Evolutionary conservation across 2,113 vertebrate genomes (phyloP).

Genomic region (Pholis gunnellus): DNA sequence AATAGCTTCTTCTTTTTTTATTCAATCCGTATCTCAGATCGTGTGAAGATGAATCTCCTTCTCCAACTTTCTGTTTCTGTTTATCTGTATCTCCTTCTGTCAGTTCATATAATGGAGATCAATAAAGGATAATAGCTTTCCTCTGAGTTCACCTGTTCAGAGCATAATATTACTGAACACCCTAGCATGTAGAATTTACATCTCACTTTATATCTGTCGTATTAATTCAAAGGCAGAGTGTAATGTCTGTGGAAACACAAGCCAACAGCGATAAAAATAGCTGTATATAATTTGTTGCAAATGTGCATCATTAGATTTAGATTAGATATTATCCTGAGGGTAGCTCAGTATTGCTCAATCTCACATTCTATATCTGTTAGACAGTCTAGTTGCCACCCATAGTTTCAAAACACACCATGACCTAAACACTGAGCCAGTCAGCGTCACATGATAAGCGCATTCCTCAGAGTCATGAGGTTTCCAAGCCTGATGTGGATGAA

Average conservation of each 20-base stretch:
- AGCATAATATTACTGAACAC: constrained; percentile 35
- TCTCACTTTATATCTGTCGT: constrained; percentile 33
- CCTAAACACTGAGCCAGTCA: constrained; percentile 7
- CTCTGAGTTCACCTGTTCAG: constrained; percentile 38
- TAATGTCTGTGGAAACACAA: constrained; percentile 20
- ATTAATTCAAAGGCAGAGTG: constrained; percentile 24
- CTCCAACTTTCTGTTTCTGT: constrained; percentile 44
- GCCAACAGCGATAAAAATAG: constrained; percentile 26
- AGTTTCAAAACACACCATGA: constrained; percentile 3
- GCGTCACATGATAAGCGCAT: neutral
- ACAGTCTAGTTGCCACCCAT: neutral
- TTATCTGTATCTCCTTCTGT: constrained; percentile 54
- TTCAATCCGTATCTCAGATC: neutral
- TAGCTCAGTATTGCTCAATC: neutral
- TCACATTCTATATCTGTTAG: constrained; percentile 20
- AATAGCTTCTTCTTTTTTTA: neutral
- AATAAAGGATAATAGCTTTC: constrained; percentile 58
- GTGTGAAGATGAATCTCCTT: constrained; percentile 25
- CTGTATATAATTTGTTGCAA: neutral
- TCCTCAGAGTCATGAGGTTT: constrained; percentile 14
- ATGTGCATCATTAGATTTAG: constrained; percentile 10
- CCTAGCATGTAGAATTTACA: constrained; percentile 11
- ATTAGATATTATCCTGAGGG: neutral
- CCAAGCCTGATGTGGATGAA: neutral
- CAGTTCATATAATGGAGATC: constrained; percentile 46